Evolutionary conservation across 2,888 invertebrate genomes (phyloP), one percentile per base, ranked within the genome.

Genomic region (Alsophila aescularia): DNA sequence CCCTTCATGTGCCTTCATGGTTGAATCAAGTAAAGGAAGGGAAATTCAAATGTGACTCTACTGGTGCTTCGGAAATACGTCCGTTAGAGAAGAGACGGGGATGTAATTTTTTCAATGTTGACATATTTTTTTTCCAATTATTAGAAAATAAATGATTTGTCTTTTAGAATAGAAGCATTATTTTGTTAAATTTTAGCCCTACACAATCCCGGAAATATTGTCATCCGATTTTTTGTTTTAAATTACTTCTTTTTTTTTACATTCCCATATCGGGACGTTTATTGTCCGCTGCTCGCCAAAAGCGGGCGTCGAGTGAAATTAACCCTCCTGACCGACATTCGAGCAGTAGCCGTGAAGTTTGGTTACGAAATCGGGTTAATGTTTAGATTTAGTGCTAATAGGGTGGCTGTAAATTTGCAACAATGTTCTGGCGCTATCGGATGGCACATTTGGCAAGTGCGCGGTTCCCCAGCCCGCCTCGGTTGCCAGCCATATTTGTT

Each of bases 301-400:
- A 69, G 60, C 68, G 61, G 69, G 75, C 72, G 72, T 75, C 71
- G 64, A 72, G 71, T 74, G 72, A 78, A 82, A 81, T 75, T 77
- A 79, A 78, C 69, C 72, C 69, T 58, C 73, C 70, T 74, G 84
- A 83, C 83, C 88, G 82, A 86, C 83, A 87, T 87, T 82, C 73
- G 62, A 75, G 69, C 72, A 74, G 80, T 76, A 83, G 71, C 78
- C 77, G 79, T 84, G 85, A 86, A 86, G 85, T 85, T 88, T 77
- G 85, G 87, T 86, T 86, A 85, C 79, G 77, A 80, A 90, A 87
- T 84, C 85, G 89, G 90, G 90, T 90, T 90, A 90, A 90, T 90
- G 89, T 90, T 89, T 90, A 90, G 89, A 90, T 90, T 90, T 90
- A 90, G 89, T 90, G 90, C 89, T 90, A 90, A 90, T 90, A 90